Evolutionary conservation across 1,140 invertebrate species (phyloP), one percentile per base, ranked within the genome.

Genomic region (Pseudomyrmex flavicornis): DNA sequence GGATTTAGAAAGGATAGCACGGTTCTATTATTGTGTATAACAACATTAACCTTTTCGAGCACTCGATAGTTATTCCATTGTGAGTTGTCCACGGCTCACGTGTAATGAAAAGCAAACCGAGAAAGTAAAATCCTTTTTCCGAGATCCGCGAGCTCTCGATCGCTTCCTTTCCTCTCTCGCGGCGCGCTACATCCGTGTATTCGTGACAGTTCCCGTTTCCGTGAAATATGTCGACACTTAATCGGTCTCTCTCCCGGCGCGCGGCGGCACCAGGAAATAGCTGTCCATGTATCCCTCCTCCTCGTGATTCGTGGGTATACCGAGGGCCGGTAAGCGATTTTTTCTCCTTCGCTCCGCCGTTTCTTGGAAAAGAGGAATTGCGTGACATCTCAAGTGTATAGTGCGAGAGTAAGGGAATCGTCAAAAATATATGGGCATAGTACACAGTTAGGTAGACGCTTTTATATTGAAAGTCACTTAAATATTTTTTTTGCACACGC

Each of bases 151-250:
- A 54, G 54, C 54, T 75, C 65, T 75, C 56, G 66, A 72, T 80
- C 54, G 44, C 56, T 70, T 59, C 35, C 65, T 79, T 17, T 62
- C 46, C 52, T 72, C 50, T 72, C 5, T 35, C 35, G 35, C 59
- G 48, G 48, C 59, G 73, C 65, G 73, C 65, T 59, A 26, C 59
- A 74, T 54, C 79, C 80, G 70, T 35, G 35, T 26, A 63, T 72
- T 70, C 68, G 79, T 63, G 84, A 85, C 79, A 68, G 84, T 85
- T 75, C 69, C 69, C 70, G 70, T 83, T 83, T 74, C 63, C 84
- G 63, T 85, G 80, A 85, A 85, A 85, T 84, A 84, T 85, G 84
- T 77, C 72, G 65, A 74, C 82, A 68, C 69, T 66, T 85, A 85
- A 85, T 85, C 82, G 72, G 73, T 75, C 17, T 68, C 70, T 69